Evolutionary conservation across 2,888 invertebrate species (phyloP).

Genomic region (Drosophila prostipennis): DNA sequence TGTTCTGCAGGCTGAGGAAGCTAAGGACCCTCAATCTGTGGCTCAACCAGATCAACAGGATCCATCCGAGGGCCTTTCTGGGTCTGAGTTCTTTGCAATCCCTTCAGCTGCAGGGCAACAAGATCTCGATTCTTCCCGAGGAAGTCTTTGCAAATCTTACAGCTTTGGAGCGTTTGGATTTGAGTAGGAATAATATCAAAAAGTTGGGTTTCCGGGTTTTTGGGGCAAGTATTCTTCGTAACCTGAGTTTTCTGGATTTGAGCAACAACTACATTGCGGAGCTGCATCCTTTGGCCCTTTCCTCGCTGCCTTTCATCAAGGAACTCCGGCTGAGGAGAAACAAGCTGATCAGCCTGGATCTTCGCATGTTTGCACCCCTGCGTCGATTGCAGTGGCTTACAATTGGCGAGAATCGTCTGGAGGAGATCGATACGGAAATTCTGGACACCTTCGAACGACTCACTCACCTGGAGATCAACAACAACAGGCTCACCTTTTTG

Average conservation of each 20-base stretch:
- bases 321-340: constrained; percentile 78
- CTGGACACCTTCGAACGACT: constrained; percentile 60
- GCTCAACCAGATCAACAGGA: constrained; percentile 66
- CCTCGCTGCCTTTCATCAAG: constrained; percentile 70
- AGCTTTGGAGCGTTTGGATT: constrained; percentile 67
- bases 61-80: constrained; percentile 63
- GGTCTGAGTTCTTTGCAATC: constrained; percentile 67
- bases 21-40: constrained; percentile 75
- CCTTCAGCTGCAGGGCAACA: constrained; percentile 73
- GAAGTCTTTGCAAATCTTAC: constrained; percentile 72
- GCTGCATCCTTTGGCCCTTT: constrained; percentile 72
- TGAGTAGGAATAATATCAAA: constrained; percentile 72
- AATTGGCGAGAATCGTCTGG: constrained; percentile 75
- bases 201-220: constrained; percentile 64
- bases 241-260: constrained; percentile 66
- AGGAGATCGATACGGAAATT: constrained; percentile 65
- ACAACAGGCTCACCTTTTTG: constrained; percentile 81
- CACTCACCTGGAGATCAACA: constrained; percentile 74
- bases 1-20: constrained; percentile 64
- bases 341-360: constrained; percentile 67
- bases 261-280: constrained; percentile 68
- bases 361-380: constrained; percentile 77
- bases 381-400: constrained; percentile 73
- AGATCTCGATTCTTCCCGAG: constrained; percentile 63
- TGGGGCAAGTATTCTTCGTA: constrained; percentile 58